phyloP scores from a whole-genome alignment of 2,888 invertebrate genomes.

The Brachyopa scutellaris region DNA sequence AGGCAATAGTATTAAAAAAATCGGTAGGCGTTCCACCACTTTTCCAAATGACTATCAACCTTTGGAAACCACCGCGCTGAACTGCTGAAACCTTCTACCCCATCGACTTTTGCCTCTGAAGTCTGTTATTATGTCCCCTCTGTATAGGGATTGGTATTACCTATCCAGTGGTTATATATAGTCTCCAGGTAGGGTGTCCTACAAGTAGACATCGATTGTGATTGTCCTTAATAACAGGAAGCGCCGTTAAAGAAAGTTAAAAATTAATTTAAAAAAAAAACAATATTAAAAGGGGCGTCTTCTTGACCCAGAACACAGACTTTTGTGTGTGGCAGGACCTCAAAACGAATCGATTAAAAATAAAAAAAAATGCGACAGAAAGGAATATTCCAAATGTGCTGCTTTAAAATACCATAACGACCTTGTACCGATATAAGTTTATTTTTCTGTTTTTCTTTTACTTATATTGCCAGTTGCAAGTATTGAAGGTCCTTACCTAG shows the following conservation, averaged over 20 bases:
- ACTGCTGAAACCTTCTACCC: too few relatives aligned
- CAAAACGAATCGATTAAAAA: constrained; percentile 40
- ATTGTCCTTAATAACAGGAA: constrained; percentile 26
- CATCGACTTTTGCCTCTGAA: too few relatives aligned
- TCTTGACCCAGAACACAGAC: too few relatives aligned
- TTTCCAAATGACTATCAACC: not conserved
- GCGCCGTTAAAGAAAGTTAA: constrained; percentile 21
- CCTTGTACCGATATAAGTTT: constrained; percentile 30
- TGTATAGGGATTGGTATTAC: too few relatives aligned
- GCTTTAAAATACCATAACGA: constrained; percentile 14
- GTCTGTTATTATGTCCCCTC: too few relatives aligned
- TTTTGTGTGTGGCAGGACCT: too few relatives aligned
- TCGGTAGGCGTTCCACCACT: too few relatives aligned
- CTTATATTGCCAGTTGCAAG: constrained; percentile 83
- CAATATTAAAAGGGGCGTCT: too few relatives aligned
- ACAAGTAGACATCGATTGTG: not conserved
- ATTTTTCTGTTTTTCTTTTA: not conserved
- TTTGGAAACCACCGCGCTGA: too few relatives aligned
- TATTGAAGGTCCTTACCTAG: constrained; percentile 86
- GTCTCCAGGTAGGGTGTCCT: too few relatives aligned
- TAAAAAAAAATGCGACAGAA: not conserved
- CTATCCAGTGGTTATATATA: too few relatives aligned
- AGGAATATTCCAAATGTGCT: constrained; percentile 12
- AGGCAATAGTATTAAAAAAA: too few relatives aligned
- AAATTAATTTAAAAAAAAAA: constrained; percentile 37